Evolutionary conservation across 2,888 invertebrate species (phyloP).

Genomic region (Mycogona germanica): DNA sequence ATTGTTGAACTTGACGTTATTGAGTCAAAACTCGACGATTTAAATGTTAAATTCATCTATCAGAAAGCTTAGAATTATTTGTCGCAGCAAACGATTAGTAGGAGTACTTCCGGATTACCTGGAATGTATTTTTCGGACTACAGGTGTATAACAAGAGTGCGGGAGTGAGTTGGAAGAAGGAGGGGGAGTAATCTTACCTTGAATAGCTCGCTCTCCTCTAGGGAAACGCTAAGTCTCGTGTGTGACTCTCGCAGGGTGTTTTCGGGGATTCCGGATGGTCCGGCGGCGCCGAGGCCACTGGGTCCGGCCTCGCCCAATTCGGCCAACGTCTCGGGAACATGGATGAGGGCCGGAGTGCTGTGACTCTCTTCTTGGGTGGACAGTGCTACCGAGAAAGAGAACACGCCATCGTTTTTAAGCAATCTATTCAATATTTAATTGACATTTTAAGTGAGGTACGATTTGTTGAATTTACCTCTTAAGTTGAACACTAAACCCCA

Average conservation of each 20-base stretch:
- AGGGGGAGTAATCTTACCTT: constrained; percentile 50
- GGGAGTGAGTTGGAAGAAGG: no score
- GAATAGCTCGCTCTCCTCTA: constrained; percentile 68
- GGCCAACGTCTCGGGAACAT: constrained; percentile 38
- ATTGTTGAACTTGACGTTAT: no score
- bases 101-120: no score
- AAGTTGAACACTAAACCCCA: constrained; percentile 72
- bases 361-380: constrained; percentile 80
- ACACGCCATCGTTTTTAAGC: no score
- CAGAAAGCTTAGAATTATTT: no score
- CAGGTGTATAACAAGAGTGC: no score
- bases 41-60: no score
- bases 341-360: constrained; percentile 70
- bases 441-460: background rate
- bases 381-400: constrained; percentile 52
- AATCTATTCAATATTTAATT: background rate
- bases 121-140: no score
- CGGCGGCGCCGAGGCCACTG: constrained; percentile 47
- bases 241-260: constrained; percentile 46
- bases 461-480: constrained; percentile 47
- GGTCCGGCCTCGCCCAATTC: constrained; percentile 38
- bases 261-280: constrained; percentile 71
- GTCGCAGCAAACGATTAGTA: no score
- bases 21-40: no score
- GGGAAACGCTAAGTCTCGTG: constrained; percentile 66